phyloP scores from a whole-genome alignment of 2,888 invertebrate genomes.

The Pyrrhia umbra region DNA sequence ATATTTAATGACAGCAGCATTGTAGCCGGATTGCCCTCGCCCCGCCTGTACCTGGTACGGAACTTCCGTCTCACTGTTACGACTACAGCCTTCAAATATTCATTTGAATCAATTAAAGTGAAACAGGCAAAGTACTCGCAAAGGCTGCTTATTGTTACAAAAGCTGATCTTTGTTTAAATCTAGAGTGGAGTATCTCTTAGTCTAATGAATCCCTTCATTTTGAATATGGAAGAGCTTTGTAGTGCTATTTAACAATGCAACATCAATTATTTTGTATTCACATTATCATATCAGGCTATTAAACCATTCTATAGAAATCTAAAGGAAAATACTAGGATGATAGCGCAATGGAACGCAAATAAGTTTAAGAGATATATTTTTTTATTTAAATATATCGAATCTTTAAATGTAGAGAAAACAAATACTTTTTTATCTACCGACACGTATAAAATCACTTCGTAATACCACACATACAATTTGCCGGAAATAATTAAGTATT shows the following conservation, averaged over 20 bases:
- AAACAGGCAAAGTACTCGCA: slow-evolving; percentile 21
- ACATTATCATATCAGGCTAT: neutral
- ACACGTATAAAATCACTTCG: too few species aligned
- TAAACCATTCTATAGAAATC: too few species aligned
- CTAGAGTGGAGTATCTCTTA: neutral
- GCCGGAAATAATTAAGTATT: slow-evolving; percentile 6
- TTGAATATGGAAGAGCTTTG: slow-evolving; percentile 10
- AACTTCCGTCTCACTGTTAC: slow-evolving; percentile 51
- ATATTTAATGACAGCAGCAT: slow-evolving; percentile 63
- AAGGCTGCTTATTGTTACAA: slow-evolving; percentile 16
- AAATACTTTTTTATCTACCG: too few species aligned
- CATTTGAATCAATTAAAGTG: slow-evolving; percentile 64
- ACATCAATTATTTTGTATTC: neutral
- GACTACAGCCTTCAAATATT: slow-evolving; percentile 63
- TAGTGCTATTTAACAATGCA: neutral
- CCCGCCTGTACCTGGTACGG: slow-evolving; percentile 64
- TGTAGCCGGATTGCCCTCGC: slow-evolving; percentile 47
- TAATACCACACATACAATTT: slow-evolving; percentile 14
- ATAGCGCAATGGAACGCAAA: too few species aligned
- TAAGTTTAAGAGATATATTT: too few species aligned
- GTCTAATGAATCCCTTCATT: slow-evolving; percentile 14
- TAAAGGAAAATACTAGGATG: too few species aligned
- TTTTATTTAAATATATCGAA: too few species aligned
- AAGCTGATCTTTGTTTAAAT: slow-evolving; percentile 7
- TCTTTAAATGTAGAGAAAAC: too few species aligned